phyloP scores from a whole-genome alignment of 2,113 vertebrate genomes.

The Azemiops feae region DNA sequence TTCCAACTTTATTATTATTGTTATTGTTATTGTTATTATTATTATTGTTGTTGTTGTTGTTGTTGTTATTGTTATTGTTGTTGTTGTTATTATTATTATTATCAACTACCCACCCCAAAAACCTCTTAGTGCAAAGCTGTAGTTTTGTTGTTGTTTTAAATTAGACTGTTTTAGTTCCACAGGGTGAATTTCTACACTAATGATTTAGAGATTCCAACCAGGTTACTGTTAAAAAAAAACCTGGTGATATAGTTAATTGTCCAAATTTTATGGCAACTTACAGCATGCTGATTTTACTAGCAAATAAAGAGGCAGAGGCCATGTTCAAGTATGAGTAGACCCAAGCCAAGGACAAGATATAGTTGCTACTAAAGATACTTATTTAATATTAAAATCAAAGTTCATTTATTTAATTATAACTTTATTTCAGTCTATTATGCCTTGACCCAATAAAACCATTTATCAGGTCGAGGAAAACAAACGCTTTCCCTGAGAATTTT shows the following conservation, averaged over 20 bases:
- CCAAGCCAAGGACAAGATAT: neutral
- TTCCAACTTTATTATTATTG: too few species aligned
- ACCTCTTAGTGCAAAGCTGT: neutral
- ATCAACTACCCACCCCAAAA: neutral
- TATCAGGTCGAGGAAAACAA: neutral
- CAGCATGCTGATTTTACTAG: neutral
- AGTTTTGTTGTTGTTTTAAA: neutral
- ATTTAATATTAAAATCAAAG: neutral
- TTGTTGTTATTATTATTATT: too few species aligned
- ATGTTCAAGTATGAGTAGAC: neutral
- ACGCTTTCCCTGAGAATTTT: neutral
- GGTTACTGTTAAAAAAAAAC: neutral
- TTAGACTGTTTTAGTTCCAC: neutral
- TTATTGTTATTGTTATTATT: too few species aligned
- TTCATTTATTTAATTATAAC: neutral
- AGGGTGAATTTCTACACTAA: neutral
- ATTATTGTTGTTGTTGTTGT: too few species aligned
- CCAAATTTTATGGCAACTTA: neutral
- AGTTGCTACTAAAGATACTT: neutral
- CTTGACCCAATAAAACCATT: neutral
- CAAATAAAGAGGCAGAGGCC: neutral
- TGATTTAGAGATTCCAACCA: neutral
- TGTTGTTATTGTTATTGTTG: too few species aligned
- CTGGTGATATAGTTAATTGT: neutral
- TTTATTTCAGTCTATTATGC: neutral